These are phyloP conservation scores for Polydesmus complanatus DNA, from an alignment of 2,888 invertebrate genomes.

Conservation along the genomic window DNA sequence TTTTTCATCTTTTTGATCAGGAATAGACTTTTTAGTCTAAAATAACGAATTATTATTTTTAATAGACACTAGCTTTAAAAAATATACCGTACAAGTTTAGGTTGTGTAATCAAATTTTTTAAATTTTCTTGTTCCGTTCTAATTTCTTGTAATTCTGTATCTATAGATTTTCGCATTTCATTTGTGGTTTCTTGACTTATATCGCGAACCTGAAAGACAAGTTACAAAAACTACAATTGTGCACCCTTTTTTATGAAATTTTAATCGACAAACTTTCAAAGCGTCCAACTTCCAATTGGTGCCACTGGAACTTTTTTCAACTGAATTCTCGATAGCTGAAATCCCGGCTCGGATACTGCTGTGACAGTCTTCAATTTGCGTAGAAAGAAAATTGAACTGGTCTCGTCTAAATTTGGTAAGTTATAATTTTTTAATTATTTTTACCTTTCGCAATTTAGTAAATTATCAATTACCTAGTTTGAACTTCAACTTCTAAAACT, in stretches of 20 bases:
- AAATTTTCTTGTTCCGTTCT: not conserved
- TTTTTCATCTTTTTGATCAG: too few species aligned
- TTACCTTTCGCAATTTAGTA: too few species aligned
- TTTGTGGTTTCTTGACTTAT: slow-evolving; percentile 13
- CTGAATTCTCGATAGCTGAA: slow-evolving; percentile 12
- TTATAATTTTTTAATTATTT: not conserved
- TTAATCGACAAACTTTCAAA: too few species aligned
- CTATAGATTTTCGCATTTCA: slow-evolving; percentile 6
- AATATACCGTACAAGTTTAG: not conserved
- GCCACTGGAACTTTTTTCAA: slow-evolving; percentile 10
- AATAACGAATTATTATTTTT: not conserved
- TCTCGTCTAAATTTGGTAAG: not conserved
- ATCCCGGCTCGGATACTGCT: slow-evolving; percentile 19
- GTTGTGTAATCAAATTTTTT: not conserved
- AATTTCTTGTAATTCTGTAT: slow-evolving; percentile 4
- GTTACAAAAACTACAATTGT: not conserved
- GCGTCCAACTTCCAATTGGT: slow-evolving; percentile 9
- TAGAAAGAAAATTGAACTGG: not conserved
- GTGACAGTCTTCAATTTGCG: slow-evolving; percentile 15
- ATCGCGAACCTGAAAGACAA: slow-evolving; percentile 9
- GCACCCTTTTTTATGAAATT: too few species aligned
- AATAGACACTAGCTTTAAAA: not conserved
- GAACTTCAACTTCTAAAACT: slow-evolving; percentile 12
- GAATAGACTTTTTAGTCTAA: too few species aligned
- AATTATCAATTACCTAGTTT: slow-evolving; percentile 12